These are phyloP conservation scores for Merops nubicus DNA, from an alignment of 2,113 vertebrate species.

Conservation along the genomic window DNA sequence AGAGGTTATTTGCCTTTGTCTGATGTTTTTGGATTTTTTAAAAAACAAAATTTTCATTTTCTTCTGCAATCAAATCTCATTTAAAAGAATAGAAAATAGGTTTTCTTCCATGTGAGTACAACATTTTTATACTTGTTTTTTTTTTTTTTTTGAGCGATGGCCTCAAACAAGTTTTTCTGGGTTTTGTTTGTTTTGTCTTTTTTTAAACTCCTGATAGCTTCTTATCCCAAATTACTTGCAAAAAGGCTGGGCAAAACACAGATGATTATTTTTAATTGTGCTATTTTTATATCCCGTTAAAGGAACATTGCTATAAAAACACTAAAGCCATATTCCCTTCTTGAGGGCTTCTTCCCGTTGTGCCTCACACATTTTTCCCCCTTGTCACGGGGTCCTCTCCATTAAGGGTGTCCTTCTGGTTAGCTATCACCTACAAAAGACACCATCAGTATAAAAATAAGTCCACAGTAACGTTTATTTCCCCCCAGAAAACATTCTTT, in stretches of 20 bases:
- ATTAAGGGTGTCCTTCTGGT: conserved; percentile 51
- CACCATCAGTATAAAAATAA: conserved; percentile 71
- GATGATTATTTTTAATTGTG: conserved; percentile 55
- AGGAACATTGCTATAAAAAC: conserved; percentile 63
- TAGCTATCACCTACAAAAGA: conserved; percentile 65
- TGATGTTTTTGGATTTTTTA: conserved; percentile 6
- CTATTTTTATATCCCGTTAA: conserved; percentile 54
- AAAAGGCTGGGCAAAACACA: conserved; percentile 80
- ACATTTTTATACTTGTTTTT: conserved; percentile 36
- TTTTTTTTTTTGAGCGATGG: conserved; percentile 18
- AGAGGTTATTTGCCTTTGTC: conserved; percentile 49
- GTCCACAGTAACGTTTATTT: conserved; percentile 69
- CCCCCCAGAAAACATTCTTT: conserved; percentile 66
- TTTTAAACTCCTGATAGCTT: conserved; percentile 73
- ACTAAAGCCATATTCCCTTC: conserved; percentile 69
- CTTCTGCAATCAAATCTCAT: conserved; percentile 1
- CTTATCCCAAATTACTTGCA: conserved; percentile 76
- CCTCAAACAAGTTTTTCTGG: conserved; percentile 53
- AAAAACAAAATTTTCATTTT: background rate
- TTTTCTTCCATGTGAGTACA: conserved; percentile 31
- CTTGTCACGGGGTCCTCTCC: conserved; percentile 35
- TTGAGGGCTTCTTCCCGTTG: conserved; percentile 57
- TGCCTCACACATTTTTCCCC: conserved; percentile 45
- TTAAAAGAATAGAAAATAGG: conserved; percentile 5
- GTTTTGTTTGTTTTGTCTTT: background rate